A percentile compares a stretch with the other conserved stretches of the same genome.
These are phyloP conservation scores for Podargus strigoides DNA, from an alignment of 2,797 vertebrate species.

Conservation along the genomic window DNA sequence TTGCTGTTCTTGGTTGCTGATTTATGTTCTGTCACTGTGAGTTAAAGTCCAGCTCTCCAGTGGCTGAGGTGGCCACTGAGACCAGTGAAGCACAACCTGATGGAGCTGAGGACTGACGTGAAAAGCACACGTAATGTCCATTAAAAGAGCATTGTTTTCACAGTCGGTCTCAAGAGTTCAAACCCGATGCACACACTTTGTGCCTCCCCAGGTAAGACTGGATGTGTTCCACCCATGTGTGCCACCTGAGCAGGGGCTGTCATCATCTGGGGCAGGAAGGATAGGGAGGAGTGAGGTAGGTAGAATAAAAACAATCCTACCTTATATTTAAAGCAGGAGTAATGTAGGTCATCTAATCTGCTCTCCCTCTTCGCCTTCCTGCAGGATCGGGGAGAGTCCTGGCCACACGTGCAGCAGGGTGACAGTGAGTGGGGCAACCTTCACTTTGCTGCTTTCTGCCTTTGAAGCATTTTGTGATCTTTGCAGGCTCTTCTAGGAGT, in stretches of 20 bases:
- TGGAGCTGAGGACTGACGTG: not conserved
- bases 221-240: not conserved
- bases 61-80: not conserved
- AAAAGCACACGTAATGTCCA: rapidly evolving
- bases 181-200: not conserved
- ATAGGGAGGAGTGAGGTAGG: not conserved
- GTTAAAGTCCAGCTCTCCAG: not conserved
- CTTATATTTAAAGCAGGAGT: not conserved
- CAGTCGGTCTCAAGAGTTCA: not conserved
- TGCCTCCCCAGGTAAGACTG: not conserved
- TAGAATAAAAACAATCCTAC: not conserved
- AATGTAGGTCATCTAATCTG: not conserved
- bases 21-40: not conserved
- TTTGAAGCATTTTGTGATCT: not conserved
- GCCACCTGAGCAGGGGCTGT: no score
- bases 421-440: not conserved
- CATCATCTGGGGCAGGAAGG: not conserved
- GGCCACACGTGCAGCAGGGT: rapidly evolving
- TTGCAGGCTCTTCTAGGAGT: not conserved
- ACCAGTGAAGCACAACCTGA: rapidly evolving
- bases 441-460: rapidly evolving
- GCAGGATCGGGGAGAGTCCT: rapidly evolving
- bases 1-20: not conserved
- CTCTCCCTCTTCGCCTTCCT: not conserved
- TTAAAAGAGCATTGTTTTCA: not conserved